Percentiles rank a stretch among this genome's conserved stretches.
Evolutionary conservation across 2,888 invertebrate genomes (phyloP).

Genomic region (Hemaris fuciformis): DNA sequence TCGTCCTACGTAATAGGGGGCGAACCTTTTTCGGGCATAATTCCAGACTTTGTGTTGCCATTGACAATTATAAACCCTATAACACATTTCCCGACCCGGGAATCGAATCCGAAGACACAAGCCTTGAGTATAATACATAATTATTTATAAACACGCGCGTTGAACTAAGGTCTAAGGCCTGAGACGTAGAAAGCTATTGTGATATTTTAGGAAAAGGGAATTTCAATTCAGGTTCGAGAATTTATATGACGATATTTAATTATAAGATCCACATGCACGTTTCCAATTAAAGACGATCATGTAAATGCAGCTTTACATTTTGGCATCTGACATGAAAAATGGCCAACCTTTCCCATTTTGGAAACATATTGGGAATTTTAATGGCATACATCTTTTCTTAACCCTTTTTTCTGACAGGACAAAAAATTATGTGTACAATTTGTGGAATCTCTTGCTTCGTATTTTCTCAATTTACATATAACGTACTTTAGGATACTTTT

Average conservation of each 20-base stretch:
- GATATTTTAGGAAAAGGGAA: background rate
- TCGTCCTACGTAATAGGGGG: no score
- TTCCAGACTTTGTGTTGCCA: no score
- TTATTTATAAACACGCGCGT: no score
- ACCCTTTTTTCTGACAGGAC: background rate
- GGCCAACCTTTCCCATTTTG: background rate
- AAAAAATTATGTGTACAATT: background rate
- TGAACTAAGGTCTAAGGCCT: no score
- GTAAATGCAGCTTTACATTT: background rate
- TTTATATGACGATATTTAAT: conserved; percentile 1
- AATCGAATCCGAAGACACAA: no score
- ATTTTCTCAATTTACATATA: background rate
- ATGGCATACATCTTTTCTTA: background rate
- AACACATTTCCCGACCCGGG: no score
- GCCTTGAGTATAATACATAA: no score
- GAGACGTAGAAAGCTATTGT: background rate
- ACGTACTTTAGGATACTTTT: no score
- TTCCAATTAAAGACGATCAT: conserved; percentile 2
- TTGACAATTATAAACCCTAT: no score
- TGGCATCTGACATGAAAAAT: conserved; percentile 3
- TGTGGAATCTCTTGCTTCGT: background rate
- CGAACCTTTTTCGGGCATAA: no score
- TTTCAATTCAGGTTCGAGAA: conserved; percentile 2
- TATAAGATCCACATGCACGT: background rate
- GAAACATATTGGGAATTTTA: background rate